Percentiles rank a stretch among this genome's conserved stretches.
phyloP scores from a whole-genome alignment of 2,113 vertebrate species.

The Epinephelus moara region DNA sequence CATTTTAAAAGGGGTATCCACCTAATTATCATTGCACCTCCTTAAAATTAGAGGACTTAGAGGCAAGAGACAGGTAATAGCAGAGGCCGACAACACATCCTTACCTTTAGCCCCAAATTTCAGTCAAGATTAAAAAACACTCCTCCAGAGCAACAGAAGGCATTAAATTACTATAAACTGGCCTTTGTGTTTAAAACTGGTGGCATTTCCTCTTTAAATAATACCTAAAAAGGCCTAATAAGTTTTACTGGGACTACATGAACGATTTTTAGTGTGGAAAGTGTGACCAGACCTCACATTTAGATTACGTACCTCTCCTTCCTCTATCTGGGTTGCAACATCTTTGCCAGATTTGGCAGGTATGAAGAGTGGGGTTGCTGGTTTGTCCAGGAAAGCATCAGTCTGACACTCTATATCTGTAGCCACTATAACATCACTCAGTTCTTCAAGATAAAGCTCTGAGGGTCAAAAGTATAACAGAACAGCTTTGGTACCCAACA shows the following conservation, averaged over 20 bases:
- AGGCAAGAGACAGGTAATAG: neutral
- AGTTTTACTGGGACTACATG: neutral
- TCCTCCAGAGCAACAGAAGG: neutral
- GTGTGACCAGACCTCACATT: neutral
- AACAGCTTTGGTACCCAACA: neutral
- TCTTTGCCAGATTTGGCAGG: conserved; percentile 93
- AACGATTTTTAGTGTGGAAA: neutral
- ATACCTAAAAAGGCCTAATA: neutral
- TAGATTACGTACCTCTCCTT: conserved; percentile 89
- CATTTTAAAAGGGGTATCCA: neutral
- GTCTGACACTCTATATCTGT: conserved; percentile 91
- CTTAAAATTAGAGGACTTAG: neutral
- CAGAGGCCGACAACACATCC: neutral
- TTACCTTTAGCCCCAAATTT: neutral
- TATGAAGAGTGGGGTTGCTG: conserved; percentile 92
- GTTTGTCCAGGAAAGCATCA: conserved; percentile 92
- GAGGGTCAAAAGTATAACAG: conserved; percentile 29
- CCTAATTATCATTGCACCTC: neutral
- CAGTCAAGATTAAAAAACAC: neutral
- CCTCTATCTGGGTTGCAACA: conserved; percentile 90
- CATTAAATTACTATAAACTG: neutral
- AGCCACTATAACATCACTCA: conserved; percentile 85
- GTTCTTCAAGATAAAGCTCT: conserved; percentile 95
- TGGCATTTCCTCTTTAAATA: neutral
- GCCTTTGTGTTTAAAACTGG: neutral